phyloP scores from a whole-genome alignment of 2,797 vertebrate species.

The Sphaeramia orbicularis region DNA sequence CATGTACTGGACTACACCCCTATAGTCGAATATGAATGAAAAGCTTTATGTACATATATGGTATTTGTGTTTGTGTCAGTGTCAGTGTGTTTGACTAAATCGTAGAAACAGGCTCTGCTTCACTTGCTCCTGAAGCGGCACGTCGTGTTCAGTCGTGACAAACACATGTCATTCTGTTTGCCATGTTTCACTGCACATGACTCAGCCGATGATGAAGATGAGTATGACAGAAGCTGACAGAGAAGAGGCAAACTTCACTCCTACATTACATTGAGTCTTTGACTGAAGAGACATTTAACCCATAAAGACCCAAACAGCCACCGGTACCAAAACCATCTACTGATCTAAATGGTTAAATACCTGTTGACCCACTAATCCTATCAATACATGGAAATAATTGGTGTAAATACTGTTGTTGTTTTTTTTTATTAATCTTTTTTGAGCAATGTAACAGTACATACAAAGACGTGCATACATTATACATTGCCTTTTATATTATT shows the following conservation, averaged over 20 bases:
- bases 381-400: no score
- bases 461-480: no score
- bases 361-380: no score
- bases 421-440: no score
- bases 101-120: conserved; percentile 1
- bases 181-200: conserved; percentile 23
- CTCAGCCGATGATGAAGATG: conserved; percentile 17
- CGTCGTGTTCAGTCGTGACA: conserved; percentile 24
- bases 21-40: neutral
- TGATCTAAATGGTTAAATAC: no score
- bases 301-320: neutral
- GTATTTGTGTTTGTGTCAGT: neutral
- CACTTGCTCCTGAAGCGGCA: conserved; percentile 2
- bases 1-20: conserved; percentile 41
- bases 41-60: neutral
- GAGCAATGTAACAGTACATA: no score
- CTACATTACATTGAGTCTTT: neutral
- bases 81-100: neutral
- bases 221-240: conserved; percentile 4
- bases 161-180: conserved; percentile 26
- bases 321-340: no score
- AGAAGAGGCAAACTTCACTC: neutral
- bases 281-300: neutral
- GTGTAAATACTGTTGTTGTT: no score
- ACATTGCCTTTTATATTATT: no score